Conservation (phyloP, 2,113 vertebrate genomes). For the Desmodus rotundus region DNA sequence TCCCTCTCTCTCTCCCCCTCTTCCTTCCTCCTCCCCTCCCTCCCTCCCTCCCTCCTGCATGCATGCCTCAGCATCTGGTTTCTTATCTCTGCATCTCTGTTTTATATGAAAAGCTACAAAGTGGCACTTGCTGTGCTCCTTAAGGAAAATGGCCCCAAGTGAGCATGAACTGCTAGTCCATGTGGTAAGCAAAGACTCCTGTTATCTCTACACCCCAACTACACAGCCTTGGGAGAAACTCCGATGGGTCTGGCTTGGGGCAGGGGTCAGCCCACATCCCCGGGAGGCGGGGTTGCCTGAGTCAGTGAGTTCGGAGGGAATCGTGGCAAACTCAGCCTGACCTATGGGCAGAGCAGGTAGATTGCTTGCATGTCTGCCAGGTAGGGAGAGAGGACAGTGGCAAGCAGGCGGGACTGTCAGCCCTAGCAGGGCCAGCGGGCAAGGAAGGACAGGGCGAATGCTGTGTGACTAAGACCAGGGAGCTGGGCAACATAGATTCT, state of each 20-base stretch:
- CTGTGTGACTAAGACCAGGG: neutral
- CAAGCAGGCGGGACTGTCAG: neutral
- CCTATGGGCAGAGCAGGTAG: accelerated
- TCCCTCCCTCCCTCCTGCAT: no score
- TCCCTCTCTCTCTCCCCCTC: no score
- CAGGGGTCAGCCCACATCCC: neutral
- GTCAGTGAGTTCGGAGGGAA: neutral
- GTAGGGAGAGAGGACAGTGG: neutral
- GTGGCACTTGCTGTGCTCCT: neutral
- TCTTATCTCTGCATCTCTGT: neutral
- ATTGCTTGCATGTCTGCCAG: neutral
- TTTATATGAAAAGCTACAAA: neutral
- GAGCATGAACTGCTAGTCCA: neutral
- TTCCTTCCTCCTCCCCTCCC: no score
- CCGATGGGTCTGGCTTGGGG: neutral
- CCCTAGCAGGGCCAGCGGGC: no score
- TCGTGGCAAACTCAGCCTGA: neutral
- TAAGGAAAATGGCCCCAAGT: neutral
- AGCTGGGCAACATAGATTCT: neutral
- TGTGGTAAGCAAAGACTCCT: neutral
- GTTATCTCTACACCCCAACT: neutral
- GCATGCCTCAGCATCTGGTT: neutral
- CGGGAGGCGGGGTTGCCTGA: neutral
- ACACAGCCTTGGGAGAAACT: neutral
- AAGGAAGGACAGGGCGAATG: neutral